These are phyloP conservation scores for Tenebrio molitor DNA, from an alignment of 1,140 invertebrate genomes.

Conservation along the genomic window DNA sequence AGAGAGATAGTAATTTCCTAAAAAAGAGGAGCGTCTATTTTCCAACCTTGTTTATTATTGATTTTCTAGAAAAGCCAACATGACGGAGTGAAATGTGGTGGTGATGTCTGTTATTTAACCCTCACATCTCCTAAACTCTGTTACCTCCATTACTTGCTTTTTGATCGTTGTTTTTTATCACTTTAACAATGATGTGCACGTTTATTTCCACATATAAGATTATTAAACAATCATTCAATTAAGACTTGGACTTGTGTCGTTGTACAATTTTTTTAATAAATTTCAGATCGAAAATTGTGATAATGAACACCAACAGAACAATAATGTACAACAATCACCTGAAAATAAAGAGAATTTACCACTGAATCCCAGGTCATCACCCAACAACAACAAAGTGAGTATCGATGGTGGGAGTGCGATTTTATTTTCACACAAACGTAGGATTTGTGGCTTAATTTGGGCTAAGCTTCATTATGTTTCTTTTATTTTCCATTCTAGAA, in stretches of 20 bases:
- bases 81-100: conserved; percentile 49
- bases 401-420: conserved; percentile 7
- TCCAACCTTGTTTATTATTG: conserved; percentile 56
- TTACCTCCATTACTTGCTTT: conserved; percentile 29
- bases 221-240: no score
- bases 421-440: conserved; percentile 2
- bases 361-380: conserved; percentile 5
- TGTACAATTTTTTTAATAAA: background rate
- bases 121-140: conserved; percentile 46
- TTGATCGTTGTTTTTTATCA: conserved; percentile 11
- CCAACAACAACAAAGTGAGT: conserved; percentile 36
- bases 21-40: conserved; percentile 44
- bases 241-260: no score
- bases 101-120: conserved; percentile 51
- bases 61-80: conserved; percentile 53
- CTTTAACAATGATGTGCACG: conserved; percentile 25
- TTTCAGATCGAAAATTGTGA: conserved; percentile 37
- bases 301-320: conserved; percentile 46
- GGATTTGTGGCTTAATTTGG: conserved; percentile 17
- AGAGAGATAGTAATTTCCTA: conserved; percentile 23
- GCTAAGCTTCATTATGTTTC: conserved; percentile 13
- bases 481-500: conserved; percentile 53
- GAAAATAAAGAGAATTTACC: conserved; percentile 43
- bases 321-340: conserved; percentile 42
- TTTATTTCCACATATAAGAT: conserved; percentile 1